These are phyloP conservation scores for Oryctolagus cuniculus DNA, from an alignment of 2,113 vertebrate genomes.

Conservation along the genomic window mOryCun1.1 NC_091432.1:161703001-161703500, in stretches of 20 bases:
- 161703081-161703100: constrained; percentile 22
- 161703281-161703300: constrained; percentile 30
- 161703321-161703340: not conserved
- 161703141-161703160: constrained; percentile 33
- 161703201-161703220: not conserved
- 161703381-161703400: not conserved
- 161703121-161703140: not conserved
- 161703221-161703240: not conserved
- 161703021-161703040: constrained; percentile 55
- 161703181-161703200: not conserved
- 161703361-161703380: constrained; percentile 43
- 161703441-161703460: not conserved
- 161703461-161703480: fast-evolving
- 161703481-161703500: not conserved
- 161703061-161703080: constrained; percentile 21
- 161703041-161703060: constrained; percentile 22
- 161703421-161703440: not conserved
- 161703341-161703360: not conserved
- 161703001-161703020: constrained; percentile 32
- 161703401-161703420: not conserved
- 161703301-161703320: not conserved
- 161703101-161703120: not conserved
- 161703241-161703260: not conserved
- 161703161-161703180: constrained; percentile 10
- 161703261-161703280: constrained; percentile 25